A percentile compares a stretch with the other conserved stretches of the same genome.
phyloP scores from a whole-genome alignment of 1,140 invertebrate genomes.

The Drosophila santomea region DNA sequence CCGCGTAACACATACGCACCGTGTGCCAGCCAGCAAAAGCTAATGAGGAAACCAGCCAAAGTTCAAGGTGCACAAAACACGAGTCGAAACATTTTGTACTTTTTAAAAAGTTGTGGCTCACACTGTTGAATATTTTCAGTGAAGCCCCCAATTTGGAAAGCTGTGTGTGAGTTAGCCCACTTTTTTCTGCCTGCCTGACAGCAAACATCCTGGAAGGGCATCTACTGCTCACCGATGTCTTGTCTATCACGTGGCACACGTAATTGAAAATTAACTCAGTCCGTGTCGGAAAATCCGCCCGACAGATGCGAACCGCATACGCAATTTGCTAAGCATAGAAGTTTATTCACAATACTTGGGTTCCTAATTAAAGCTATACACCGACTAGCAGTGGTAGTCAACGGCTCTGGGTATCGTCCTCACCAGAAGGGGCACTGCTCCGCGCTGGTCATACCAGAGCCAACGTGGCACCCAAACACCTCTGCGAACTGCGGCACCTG shows the following conservation, averaged over 20 bases:
- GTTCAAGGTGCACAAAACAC: too few species aligned
- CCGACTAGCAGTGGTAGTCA: conserved; percentile 1
- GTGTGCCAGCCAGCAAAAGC: too few species aligned
- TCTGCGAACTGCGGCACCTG: conserved; percentile 92
- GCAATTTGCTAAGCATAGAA: conserved; percentile 46
- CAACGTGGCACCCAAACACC: conserved; percentile 89
- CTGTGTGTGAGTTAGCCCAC: too few species aligned
- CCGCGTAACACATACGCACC: background rate
- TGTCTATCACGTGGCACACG: background rate
- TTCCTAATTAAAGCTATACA: conserved; percentile 66
- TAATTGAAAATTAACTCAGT: conserved; percentile 1
- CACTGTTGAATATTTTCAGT: too few species aligned
- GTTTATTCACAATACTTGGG: conserved; percentile 75
- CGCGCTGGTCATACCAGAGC: conserved; percentile 92
- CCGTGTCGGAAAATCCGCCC: background rate
- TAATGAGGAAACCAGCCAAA: too few species aligned
- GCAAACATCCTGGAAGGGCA: too few species aligned
- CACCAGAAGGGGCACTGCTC: conserved; percentile 94
- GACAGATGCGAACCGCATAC: conserved; percentile 40
- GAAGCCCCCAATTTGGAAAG: too few species aligned
- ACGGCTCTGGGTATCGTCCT: background rate
- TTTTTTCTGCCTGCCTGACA: too few species aligned
- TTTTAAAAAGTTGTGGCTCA: too few species aligned
- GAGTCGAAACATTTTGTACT: too few species aligned
- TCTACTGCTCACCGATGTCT: background rate